A percentile compares a stretch with the other conserved stretches of the same genome.
Evolutionary conservation across 92 coral and sea anemone genomes (phyloP).

Genomic region (Anthopleura xanthogrammica): DNA sequence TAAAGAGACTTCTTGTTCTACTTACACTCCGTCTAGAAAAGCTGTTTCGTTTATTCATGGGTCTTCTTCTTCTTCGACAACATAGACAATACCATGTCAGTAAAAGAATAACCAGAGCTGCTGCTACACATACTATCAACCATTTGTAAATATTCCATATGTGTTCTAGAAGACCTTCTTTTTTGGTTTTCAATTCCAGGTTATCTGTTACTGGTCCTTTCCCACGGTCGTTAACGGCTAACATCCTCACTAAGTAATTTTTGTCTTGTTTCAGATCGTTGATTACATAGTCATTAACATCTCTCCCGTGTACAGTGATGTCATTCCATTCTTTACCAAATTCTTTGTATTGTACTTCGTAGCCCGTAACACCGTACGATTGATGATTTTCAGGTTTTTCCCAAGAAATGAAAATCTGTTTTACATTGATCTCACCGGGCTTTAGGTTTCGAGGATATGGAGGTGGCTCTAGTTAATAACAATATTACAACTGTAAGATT

Average conservation of each 20-base stretch:
- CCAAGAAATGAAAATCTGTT: slow-evolving; percentile 16
- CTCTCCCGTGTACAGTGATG: background rate
- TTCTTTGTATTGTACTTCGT: slow-evolving; percentile 9
- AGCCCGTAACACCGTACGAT: background rate
- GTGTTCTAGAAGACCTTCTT: background rate
- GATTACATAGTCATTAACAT: background rate
- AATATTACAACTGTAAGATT: too few relatives aligned
- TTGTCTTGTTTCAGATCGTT: slow-evolving; percentile 3
- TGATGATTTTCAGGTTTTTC: background rate
- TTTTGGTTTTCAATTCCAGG: background rate
- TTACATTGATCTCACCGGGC: background rate
- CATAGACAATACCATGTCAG: slow-evolving; percentile 2
- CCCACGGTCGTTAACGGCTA: background rate
- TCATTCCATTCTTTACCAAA: background rate
- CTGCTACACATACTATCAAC: background rate
- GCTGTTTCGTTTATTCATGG: background rate
- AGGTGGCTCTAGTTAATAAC: slow-evolving; percentile 8
- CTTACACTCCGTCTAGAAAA: slow-evolving; percentile 9
- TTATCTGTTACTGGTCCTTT: slow-evolving; percentile 3
- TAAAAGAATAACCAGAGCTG: background rate
- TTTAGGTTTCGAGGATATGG: slow-evolving; percentile 12
- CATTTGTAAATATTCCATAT: slow-evolving; percentile 11
- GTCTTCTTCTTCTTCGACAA: slow-evolving; percentile 16
- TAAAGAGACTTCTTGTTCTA: background rate
- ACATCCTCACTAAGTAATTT: background rate